phyloP scores from a whole-genome alignment of 53 echinoderm and acorn worm genomes.

The Paracentrotus lividus region DNA sequence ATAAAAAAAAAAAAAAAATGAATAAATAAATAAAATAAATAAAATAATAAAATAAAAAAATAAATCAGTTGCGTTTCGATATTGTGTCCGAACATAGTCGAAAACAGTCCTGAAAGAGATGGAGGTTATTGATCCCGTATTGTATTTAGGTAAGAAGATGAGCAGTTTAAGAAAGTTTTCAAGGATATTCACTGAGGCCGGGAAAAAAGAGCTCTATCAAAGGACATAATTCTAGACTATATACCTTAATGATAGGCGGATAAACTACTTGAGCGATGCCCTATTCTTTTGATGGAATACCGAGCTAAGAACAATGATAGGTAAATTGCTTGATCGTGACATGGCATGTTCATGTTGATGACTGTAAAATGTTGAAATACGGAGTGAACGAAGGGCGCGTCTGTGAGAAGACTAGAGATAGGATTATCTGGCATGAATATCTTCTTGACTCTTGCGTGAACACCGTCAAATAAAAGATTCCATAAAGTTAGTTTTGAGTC shows the following conservation, averaged over 20 bases:
- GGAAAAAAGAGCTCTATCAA: not conserved
- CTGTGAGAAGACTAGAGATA: not conserved
- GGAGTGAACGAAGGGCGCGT: not conserved
- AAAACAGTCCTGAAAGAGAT: not conserved
- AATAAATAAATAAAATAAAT: too few species aligned
- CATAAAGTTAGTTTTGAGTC: constrained; percentile 25
- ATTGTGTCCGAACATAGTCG: not conserved
- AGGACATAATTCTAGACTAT: not conserved
- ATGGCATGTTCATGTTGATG: not conserved
- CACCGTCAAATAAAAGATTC: constrained; percentile 63
- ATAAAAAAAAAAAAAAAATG: too few species aligned
- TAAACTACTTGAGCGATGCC: not conserved
- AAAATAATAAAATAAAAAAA: too few species aligned
- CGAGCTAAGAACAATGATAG: not conserved
- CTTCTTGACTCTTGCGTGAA: constrained; percentile 35
- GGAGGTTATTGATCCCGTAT: constrained; percentile 43
- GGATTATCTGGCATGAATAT: constrained; percentile 6
- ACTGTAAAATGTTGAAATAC: not conserved
- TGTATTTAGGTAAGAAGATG: constrained; percentile 1
- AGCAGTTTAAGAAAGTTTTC: not conserved
- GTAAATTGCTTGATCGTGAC: not conserved
- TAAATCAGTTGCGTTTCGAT: too few species aligned
- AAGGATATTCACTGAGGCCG: not conserved
- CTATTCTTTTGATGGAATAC: not conserved
- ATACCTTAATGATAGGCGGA: not conserved